Conservation (phyloP, 2,113 vertebrate genomes). For the Puntigrus tetrazona region DNA sequence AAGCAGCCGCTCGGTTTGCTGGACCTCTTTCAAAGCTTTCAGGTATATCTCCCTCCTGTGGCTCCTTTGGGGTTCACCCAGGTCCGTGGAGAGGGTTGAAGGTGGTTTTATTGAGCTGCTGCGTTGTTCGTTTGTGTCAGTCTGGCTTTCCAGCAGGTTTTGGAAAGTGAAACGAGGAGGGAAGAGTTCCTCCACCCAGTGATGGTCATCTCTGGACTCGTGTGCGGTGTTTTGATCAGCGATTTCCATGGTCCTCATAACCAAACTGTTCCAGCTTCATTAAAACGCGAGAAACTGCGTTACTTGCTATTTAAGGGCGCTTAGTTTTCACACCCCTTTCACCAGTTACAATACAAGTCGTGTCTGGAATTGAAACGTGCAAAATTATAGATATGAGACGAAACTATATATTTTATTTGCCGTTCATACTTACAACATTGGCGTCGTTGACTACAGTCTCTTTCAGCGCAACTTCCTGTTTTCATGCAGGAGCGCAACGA, state of each 20-base stretch:
- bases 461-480: conserved; percentile 22
- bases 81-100: not conserved
- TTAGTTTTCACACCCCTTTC: not conserved
- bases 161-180: conserved; percentile 60
- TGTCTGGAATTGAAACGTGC: not conserved
- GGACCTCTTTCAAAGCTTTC: conserved; percentile 53
- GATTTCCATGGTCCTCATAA: not conserved
- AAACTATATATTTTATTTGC: not conserved
- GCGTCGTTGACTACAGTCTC: not conserved
- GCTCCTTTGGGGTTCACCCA: conserved; percentile 33
- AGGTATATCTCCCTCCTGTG: conserved; percentile 54
- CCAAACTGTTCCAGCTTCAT: not conserved
- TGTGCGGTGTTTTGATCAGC: not conserved
- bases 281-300: not conserved
- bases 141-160: conserved; percentile 54
- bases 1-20: conserved; percentile 53
- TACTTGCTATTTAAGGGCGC: not conserved
- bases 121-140: not conserved
- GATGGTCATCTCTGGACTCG: conserved; percentile 6
- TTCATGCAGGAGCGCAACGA: not conserved
- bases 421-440: not conserved
- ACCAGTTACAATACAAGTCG: not conserved
- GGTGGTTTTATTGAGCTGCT: conserved; percentile 38
- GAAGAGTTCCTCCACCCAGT: conserved; percentile 66
- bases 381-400: not conserved